A percentile compares a stretch with the other conserved stretches of the same genome.
These are phyloP conservation scores for Aphidoletes aphidimyza DNA, from an alignment of 2,888 invertebrate species.

Conservation along the genomic window DNA sequence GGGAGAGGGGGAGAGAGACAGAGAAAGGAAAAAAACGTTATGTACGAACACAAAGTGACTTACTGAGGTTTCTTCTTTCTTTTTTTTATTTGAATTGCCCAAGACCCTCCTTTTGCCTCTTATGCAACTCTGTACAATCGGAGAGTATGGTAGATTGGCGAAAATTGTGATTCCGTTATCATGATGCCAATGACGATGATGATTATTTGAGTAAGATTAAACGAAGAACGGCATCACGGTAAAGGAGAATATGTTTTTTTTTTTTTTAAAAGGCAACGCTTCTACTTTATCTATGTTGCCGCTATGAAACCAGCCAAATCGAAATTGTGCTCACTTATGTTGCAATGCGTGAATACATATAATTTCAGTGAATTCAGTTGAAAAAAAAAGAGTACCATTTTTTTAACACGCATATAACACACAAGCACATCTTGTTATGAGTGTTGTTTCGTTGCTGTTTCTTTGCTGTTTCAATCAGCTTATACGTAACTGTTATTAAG, in stretches of 20 bases:
- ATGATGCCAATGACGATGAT: background rate
- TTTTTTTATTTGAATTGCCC: background rate
- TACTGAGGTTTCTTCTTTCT: slow-evolving; percentile 27
- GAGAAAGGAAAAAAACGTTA: slow-evolving; percentile 42
- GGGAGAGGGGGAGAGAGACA: no score
- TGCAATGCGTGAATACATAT: slow-evolving; percentile 14
- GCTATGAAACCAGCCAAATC: background rate
- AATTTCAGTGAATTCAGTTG: slow-evolving; percentile 25
- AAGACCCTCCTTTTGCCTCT: background rate
- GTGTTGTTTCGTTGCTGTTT: background rate
- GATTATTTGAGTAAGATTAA: slow-evolving; percentile 19
- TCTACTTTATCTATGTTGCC: slow-evolving; percentile 1
- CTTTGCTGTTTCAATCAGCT: slow-evolving; percentile 37
- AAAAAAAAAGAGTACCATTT: slow-evolving; percentile 14
- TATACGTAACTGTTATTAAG: slow-evolving; percentile 39
- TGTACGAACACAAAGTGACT: slow-evolving; percentile 50
- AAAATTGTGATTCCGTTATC: background rate
- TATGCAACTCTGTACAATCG: background rate
- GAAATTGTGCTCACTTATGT: slow-evolving; percentile 29
- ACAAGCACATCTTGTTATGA: background rate
- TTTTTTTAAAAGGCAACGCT: no score
- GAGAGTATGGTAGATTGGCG: background rate
- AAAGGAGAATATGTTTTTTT: background rate
- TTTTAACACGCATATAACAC: background rate
- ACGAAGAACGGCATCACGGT: slow-evolving; percentile 14